Evolutionary conservation across 2,113 vertebrate species (phyloP).

Genomic region (Psophia crepitans): DNA sequence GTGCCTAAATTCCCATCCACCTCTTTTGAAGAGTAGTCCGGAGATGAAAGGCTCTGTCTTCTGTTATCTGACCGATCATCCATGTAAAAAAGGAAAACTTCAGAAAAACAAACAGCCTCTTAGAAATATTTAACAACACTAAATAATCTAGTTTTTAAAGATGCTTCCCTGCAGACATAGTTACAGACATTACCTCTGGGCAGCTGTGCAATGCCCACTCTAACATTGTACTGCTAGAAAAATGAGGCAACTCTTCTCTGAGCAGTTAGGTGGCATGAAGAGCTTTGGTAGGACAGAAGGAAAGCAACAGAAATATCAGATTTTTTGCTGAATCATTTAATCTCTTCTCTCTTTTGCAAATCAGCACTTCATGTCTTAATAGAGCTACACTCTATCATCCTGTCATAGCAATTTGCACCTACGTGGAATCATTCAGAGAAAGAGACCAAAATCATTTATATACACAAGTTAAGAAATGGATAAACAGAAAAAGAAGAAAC

Average conservation of each 20-base stretch:
- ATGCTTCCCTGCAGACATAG: not conserved
- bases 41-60: conserved; percentile 7
- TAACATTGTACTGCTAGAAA: not conserved
- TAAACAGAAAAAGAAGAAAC: not conserved
- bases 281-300: not conserved
- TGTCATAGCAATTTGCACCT: not conserved
- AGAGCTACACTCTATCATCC: not conserved
- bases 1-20: not conserved
- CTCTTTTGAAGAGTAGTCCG: not conserved
- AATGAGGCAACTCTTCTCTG: not conserved
- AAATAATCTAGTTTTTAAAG: not conserved
- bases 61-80: not conserved
- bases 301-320: not conserved
- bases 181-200: not conserved
- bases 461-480: not conserved
- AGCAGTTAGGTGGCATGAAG: not conserved
- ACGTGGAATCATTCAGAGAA: not conserved
- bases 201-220: not conserved
- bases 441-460: not conserved
- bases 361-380: not conserved
- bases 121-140: conserved; percentile 7
- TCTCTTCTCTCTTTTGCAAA: not conserved
- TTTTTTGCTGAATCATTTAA: not conserved
- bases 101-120: not conserved
- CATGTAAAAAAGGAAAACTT: not conserved